A percentile compares a stretch with the other conserved stretches of the same genome.
These are phyloP conservation scores for Tuberolachnus salignus DNA, from an alignment of 2,888 invertebrate genomes.

Conservation along the genomic window DNA sequence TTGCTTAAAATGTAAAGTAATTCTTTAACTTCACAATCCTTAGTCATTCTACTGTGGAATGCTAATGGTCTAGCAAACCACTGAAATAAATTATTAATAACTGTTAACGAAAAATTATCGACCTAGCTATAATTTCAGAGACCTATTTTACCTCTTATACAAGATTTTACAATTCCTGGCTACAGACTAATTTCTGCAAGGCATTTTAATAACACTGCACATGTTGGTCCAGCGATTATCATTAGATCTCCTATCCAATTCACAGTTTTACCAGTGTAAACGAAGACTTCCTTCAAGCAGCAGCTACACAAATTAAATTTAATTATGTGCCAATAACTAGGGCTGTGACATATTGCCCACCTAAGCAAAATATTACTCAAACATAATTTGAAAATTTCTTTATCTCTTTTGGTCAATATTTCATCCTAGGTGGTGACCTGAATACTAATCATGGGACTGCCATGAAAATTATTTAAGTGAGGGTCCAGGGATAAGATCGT, in stretches of 20 bases:
- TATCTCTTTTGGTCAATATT: neutral
- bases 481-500: too few species aligned
- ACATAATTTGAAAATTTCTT: neutral
- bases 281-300: neutral
- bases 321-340: neutral
- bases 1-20: neutral
- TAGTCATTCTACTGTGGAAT: neutral
- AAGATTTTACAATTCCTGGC: neutral
- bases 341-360: neutral
- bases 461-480: too few species aligned
- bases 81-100: neutral
- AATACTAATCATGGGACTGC: neutral
- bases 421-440: too few species aligned
- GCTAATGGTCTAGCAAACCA: neutral
- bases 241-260: neutral
- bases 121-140: neutral
- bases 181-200: neutral
- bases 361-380: neutral
- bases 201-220: neutral
- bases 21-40: neutral
- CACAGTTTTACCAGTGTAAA: neutral
- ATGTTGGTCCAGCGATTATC: neutral
- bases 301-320: neutral
- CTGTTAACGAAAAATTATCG: neutral
- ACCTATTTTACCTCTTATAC: neutral